A percentile compares a stretch with the other conserved stretches of the same genome.
phyloP scores from a whole-genome alignment of 2,113 vertebrate species.

The Helogale parvula region DNA sequence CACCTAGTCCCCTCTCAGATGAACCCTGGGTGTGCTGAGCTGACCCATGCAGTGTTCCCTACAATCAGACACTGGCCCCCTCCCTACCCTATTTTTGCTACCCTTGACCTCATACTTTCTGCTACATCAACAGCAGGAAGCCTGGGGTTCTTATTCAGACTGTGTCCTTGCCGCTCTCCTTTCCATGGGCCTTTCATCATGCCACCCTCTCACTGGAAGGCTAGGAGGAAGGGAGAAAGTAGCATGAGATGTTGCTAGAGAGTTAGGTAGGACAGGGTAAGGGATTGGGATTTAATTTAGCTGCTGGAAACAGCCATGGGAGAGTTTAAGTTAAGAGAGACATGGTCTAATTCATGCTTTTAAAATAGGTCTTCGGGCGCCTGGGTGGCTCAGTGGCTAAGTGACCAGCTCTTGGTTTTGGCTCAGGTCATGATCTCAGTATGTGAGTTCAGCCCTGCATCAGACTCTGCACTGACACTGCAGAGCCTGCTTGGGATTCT shows the following conservation, averaged over 20 bases:
- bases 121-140: neutral
- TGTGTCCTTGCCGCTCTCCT: no score
- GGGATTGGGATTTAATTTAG: neutral
- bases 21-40: no score
- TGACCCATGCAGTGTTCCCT: neutral
- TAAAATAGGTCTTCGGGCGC: neutral
- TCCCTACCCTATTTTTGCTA: neutral
- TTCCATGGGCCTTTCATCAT: neutral
- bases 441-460: no score
- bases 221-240: neutral
- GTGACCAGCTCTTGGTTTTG: no score
- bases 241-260: neutral
- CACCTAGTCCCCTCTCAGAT: neutral
- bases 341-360: neutral
- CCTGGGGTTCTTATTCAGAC: neutral
- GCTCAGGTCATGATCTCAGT: no score
- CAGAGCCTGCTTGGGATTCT: no score
- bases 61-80: neutral
- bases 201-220: neutral
- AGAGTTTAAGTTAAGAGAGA: neutral
- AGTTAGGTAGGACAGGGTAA: neutral
- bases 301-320: neutral
- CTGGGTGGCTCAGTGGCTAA: no score
- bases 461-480: no score
- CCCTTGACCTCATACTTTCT: neutral